A percentile compares a stretch with the other conserved stretches of the same genome.
phyloP scores from a whole-genome alignment of 2,888 invertebrate species.

The Hirtodrosophila alboralis region DNA sequence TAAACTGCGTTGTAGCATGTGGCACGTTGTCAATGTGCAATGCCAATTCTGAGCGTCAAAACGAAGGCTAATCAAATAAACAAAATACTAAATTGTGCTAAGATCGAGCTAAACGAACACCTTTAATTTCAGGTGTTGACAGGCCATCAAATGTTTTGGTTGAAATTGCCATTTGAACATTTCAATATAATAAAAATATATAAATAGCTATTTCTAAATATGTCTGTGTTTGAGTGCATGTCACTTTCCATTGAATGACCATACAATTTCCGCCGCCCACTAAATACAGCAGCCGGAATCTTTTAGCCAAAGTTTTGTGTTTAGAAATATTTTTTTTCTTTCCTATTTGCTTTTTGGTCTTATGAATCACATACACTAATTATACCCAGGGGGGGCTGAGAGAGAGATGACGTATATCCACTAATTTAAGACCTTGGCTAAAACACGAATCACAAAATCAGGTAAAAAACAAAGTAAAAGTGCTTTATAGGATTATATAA shows the following conservation, averaged over 20 bases:
- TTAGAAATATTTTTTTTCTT: conserved; percentile 6
- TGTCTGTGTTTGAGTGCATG: conserved; percentile 38
- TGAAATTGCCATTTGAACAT: conserved; percentile 6
- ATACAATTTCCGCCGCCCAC: conserved; percentile 27
- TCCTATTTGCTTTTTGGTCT: conserved; percentile 13
- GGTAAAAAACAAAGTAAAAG: conserved; percentile 16
- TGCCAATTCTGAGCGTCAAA: conserved; percentile 43
- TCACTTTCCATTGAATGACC: conserved; percentile 45
- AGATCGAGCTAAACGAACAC: conserved; percentile 32
- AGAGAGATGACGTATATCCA: conserved; percentile 55
- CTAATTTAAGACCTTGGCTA: conserved; percentile 44
- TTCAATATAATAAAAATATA: conserved; percentile 14
- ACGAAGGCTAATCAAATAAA: conserved; percentile 62
- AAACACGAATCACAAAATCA: conserved; percentile 21
- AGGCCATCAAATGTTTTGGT: conserved; percentile 32
- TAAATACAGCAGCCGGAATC: conserved; percentile 27
- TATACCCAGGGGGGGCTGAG: conserved; percentile 22
- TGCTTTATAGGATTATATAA: background rate
- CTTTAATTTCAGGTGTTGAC: conserved; percentile 61
- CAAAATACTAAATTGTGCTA: conserved; percentile 16
- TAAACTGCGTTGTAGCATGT: conserved; percentile 44
- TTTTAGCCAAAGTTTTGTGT: conserved; percentile 30
- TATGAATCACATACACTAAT: conserved; percentile 56
- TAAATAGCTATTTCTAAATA: conserved; percentile 40
- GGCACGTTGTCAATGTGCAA: conserved; percentile 34